These are phyloP conservation scores for Galerucella nymphaeae DNA, from an alignment of 2,888 invertebrate species.

Conservation along the genomic window DNA sequence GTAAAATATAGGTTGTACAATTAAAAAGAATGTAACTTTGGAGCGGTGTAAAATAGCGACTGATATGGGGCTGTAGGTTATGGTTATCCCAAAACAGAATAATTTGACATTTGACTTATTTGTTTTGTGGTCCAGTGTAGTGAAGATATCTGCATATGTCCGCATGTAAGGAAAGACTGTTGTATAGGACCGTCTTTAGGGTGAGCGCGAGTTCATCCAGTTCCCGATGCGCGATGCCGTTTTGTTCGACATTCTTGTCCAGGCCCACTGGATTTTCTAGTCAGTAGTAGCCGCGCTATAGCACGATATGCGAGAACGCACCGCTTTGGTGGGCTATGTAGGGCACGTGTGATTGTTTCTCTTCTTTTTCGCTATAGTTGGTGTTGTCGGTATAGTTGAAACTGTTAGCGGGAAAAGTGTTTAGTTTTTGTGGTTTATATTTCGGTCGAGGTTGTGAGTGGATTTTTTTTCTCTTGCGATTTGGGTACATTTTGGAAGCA, in stretches of 20 bases:
- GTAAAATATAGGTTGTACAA: too few species aligned
- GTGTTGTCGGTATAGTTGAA: background rate
- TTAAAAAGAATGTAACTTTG: too few species aligned
- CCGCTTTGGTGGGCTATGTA: constrained; percentile 28
- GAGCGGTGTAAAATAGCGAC: too few species aligned
- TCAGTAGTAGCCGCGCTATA: constrained; percentile 55
- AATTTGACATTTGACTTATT: too few species aligned
- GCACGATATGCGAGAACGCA: constrained; percentile 30
- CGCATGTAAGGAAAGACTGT: constrained; percentile 52
- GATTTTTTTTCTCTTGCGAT: constrained; percentile 5
- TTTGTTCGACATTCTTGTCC: constrained; percentile 46
- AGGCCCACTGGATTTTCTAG: constrained; percentile 50
- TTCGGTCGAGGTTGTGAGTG: constrained; percentile 6
- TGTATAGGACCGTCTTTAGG: constrained; percentile 46
- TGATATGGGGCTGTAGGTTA: background rate
- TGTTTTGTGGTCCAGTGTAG: constrained; percentile 45
- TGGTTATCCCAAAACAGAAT: too few species aligned
- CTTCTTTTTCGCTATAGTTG: constrained; percentile 15
- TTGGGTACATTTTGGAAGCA: background rate
- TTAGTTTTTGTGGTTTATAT: constrained; percentile 2
- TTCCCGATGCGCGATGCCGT: constrained; percentile 33
- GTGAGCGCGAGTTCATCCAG: constrained; percentile 27
- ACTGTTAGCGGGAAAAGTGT: constrained; percentile 7
- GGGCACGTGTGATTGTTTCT: constrained; percentile 37
- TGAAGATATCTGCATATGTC: constrained; percentile 51